Percentiles rank a stretch among this genome's conserved stretches.
Evolutionary conservation across 2,113 vertebrate genomes (phyloP).

Genomic region (Thryonomys swinderianus): DNA sequence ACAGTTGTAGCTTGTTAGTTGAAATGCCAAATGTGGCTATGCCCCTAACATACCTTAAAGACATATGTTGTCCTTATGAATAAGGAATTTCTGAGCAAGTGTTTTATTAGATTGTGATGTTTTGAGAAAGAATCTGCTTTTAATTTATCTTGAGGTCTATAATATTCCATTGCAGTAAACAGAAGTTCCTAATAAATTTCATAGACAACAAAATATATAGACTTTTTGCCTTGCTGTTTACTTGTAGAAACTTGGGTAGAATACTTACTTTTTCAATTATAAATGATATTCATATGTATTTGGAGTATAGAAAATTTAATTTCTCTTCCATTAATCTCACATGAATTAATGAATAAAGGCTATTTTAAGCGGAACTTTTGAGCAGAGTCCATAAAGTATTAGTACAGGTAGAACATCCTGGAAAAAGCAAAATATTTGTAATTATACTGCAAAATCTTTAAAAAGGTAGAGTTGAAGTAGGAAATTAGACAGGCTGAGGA

Average conservation of each 20-base stretch:
- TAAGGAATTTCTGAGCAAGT: not conserved
- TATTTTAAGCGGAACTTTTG: not conserved
- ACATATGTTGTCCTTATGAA: not conserved
- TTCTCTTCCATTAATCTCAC: constrained; percentile 19
- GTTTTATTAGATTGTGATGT: not conserved
- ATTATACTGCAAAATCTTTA: not conserved
- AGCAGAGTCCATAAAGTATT: not conserved
- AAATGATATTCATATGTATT: not conserved
- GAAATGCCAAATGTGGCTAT: not conserved
- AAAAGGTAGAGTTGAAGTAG: not conserved
- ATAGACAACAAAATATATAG: not conserved
- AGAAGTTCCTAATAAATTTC: not conserved
- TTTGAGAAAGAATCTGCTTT: not conserved
- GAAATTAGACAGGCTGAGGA: not conserved
- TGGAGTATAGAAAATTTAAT: constrained; percentile 37
- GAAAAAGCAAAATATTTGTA: not conserved
- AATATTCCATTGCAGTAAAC: not conserved
- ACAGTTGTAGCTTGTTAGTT: not conserved
- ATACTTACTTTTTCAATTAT: not conserved
- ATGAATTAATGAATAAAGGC: not conserved
- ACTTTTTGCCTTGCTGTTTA: not conserved
- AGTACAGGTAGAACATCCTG: not conserved
- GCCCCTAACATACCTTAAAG: not conserved
- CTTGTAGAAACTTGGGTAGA: not conserved
- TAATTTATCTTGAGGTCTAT: not conserved